phyloP scores from a whole-genome alignment of 2,888 invertebrate species.

The Deroplatys truncata region DNA sequence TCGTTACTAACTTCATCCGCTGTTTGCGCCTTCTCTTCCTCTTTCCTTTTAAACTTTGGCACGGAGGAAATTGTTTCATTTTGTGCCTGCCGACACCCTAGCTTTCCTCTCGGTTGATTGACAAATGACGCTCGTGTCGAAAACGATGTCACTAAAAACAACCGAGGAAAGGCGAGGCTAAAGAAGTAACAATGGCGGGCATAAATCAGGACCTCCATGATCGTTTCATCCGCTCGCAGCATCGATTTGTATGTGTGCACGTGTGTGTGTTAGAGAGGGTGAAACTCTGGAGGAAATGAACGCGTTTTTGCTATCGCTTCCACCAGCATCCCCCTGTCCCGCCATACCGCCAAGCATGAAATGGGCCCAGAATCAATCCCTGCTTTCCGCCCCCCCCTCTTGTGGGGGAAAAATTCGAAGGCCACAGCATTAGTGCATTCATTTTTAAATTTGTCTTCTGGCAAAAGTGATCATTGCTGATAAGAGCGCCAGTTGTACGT shows the following conservation, averaged over 20 bases:
- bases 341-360: not conserved
- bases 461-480: not conserved
- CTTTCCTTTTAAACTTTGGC: not conserved
- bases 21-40: not conserved
- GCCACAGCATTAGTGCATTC: not conserved
- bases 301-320: not conserved
- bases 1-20: not conserved
- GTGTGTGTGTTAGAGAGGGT: not conserved
- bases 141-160: not conserved
- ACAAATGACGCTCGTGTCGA: conserved; percentile 3
- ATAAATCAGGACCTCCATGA: not conserved
- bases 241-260: not conserved
- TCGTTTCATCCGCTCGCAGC: not conserved
- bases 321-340: not conserved
- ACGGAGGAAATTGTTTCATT: not conserved
- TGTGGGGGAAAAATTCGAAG: not conserved
- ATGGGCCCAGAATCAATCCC: not conserved
- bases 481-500: not conserved
- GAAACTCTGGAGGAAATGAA: not conserved
- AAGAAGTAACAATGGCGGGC: not conserved
- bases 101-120: not conserved
- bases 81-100: not conserved
- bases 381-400: not conserved
- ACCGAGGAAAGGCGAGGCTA: not conserved
- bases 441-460: not conserved